phyloP scores from a whole-genome alignment of 2,113 vertebrate species.

The Cervus canadensis region DNA sequence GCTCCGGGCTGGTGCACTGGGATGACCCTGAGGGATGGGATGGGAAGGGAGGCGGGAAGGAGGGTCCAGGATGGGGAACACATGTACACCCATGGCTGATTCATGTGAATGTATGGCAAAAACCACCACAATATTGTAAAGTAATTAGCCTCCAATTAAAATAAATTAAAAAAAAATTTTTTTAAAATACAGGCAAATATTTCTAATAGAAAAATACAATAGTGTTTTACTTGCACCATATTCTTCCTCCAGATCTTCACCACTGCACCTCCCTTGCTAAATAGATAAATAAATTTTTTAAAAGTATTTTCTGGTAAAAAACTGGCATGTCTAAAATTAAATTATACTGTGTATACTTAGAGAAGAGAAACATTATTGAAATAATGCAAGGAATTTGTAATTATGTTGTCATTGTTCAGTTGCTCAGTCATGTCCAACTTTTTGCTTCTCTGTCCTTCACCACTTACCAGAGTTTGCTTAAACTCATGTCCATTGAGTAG shows the following conservation, averaged over 20 bases:
- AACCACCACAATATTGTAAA: background rate
- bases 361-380: background rate
- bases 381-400: background rate
- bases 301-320: background rate
- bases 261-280: background rate
- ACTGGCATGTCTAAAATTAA: background rate
- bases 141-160: background rate
- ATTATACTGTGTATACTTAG: background rate
- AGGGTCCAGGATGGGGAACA: background rate
- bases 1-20: background rate
- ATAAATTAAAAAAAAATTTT: rapidly evolving
- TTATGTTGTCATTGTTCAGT: background rate
- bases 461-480: background rate
- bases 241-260: background rate
- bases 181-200: background rate
- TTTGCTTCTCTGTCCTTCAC: background rate
- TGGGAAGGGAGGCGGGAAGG: background rate
- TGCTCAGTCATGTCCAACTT: background rate
- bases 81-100: background rate
- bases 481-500: background rate
- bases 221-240: background rate
- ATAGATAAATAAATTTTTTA: background rate
- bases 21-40: background rate
- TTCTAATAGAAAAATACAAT: background rate
- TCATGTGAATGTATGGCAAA: background rate